These are phyloP conservation scores for Agrotis segetum DNA, from an alignment of 2,888 invertebrate species.

Conservation along the genomic window DNA sequence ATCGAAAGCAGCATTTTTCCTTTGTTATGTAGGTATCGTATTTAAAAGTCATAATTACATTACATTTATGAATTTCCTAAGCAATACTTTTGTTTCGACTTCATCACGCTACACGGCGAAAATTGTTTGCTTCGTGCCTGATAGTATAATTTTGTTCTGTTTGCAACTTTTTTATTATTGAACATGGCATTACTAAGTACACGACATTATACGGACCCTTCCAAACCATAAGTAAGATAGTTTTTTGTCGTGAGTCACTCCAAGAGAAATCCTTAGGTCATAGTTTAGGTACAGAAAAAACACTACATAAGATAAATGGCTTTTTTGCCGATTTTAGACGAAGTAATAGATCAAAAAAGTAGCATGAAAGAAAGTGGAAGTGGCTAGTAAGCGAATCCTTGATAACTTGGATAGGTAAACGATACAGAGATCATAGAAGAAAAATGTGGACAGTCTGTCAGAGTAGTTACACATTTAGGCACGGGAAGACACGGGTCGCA, in stretches of 20 bases:
- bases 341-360: background rate
- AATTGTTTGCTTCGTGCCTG: constrained; percentile 71
- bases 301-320: too few species aligned
- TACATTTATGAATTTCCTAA: too few species aligned
- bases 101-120: constrained; percentile 79
- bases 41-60: too few species aligned
- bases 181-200: constrained; percentile 41
- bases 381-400: background rate
- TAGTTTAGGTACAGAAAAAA: background rate
- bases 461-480: too few species aligned
- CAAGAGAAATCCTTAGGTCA: background rate
- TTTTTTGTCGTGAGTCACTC: background rate
- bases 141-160: constrained; percentile 56
- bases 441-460: too few species aligned
- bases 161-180: constrained; percentile 57
- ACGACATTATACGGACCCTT: background rate
- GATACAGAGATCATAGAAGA: background rate
- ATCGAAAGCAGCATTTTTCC: background rate
- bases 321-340: too few species aligned
- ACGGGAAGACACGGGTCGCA: too few species aligned
- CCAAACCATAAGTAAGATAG: background rate
- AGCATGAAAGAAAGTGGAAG: too few species aligned
- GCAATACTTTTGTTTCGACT: constrained; percentile 73
- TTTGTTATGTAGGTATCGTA: too few species aligned
- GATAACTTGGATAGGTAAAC: background rate